A percentile compares a stretch with the other conserved stretches of the same genome.
phyloP scores from a whole-genome alignment of 2,888 invertebrate species.

The Dicyrtoma fusca region DNA sequence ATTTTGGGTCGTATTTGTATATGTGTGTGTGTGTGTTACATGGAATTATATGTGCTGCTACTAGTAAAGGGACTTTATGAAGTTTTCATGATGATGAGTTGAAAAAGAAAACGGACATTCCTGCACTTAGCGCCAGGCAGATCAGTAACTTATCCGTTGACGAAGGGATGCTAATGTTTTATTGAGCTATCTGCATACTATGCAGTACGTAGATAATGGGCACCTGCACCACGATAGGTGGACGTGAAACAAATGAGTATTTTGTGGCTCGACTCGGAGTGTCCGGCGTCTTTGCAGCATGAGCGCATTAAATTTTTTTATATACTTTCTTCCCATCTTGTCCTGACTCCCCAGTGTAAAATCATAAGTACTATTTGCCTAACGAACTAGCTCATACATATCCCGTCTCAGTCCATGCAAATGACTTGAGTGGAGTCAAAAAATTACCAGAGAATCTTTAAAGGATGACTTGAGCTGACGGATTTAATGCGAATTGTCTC shows the following conservation, averaged over 20 bases:
- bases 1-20: no score
- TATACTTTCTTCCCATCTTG: neutral
- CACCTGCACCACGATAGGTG: slow-evolving; percentile 11
- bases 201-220: slow-evolving; percentile 4
- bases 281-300: neutral
- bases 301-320: slow-evolving; percentile 20
- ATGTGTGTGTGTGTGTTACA: no score
- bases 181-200: slow-evolving; percentile 31
- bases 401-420: slow-evolving; percentile 19
- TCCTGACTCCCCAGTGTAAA: slow-evolving; percentile 1
- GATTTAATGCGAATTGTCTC: slow-evolving; percentile 33
- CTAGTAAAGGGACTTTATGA: neutral
- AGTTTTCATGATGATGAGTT: slow-evolving; percentile 8
- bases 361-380: slow-evolving; percentile 23
- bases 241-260: slow-evolving; percentile 32
- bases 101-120: slow-evolving; percentile 25
- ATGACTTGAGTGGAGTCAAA: slow-evolving; percentile 25
- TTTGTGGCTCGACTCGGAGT: slow-evolving; percentile 4
- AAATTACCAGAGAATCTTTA: slow-evolving; percentile 21
- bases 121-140: slow-evolving; percentile 14
- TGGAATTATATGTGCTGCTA: neutral
- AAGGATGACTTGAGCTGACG: slow-evolving; percentile 29
- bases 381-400: slow-evolving; percentile 11
- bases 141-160: slow-evolving; percentile 37
- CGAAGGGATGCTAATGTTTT: slow-evolving; percentile 26